phyloP scores from a whole-genome alignment of 2,113 vertebrate species.

The Apteryx owenii region DNA sequence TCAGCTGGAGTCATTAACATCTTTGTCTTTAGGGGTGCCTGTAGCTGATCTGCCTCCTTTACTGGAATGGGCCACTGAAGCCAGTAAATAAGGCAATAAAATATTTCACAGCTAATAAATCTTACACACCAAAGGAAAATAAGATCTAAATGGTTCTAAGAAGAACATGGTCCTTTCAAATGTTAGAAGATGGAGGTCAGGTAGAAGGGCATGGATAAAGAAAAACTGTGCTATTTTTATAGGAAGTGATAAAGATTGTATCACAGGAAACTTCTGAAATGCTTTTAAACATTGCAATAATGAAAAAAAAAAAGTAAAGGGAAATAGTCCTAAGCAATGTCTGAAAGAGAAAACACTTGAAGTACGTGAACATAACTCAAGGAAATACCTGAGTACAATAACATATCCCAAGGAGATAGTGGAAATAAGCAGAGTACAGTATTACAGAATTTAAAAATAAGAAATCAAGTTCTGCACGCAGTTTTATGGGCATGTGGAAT shows the following conservation, averaged over 20 bases:
- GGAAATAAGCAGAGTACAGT: background rate
- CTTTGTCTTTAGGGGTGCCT: conserved; percentile 22
- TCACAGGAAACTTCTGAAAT: conserved; percentile 29
- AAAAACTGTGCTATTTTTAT: conserved; percentile 3
- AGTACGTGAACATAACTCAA: background rate
- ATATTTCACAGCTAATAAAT: conserved; percentile 59
- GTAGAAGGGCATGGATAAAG: background rate
- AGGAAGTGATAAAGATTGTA: background rate
- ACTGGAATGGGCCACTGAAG: conserved; percentile 30
- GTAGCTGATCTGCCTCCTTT: conserved; percentile 17
- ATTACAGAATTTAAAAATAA: background rate
- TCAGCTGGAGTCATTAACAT: conserved; percentile 62
- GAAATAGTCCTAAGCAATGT: background rate
- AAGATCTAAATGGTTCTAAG: background rate
- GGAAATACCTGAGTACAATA: background rate
- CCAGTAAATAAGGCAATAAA: conserved; percentile 55
- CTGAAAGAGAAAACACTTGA: background rate
- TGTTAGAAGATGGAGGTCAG: background rate
- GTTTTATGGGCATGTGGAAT: conserved; percentile 25
- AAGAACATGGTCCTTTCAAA: background rate
- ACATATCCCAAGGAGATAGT: background rate
- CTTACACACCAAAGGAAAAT: conserved; percentile 19
- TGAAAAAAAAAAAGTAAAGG: conserved; percentile 12
- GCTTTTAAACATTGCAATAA: conserved; percentile 13
- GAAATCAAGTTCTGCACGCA: background rate